Base-by-base conservation (phyloP, 2,113 vertebrate genomes). In the Myiopsitta monachus region DNA sequence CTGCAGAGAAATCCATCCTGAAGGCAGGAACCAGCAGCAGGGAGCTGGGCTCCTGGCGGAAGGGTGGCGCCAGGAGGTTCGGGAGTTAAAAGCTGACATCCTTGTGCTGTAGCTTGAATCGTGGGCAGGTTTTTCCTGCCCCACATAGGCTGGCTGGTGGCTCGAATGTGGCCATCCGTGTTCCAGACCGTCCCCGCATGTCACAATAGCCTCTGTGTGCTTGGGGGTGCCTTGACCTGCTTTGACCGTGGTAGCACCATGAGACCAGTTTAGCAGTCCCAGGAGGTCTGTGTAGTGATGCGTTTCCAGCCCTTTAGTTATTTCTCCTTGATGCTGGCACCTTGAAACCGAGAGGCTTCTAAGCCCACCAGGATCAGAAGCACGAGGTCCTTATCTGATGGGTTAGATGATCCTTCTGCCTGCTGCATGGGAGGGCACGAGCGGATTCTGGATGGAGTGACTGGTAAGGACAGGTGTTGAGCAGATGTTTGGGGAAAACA, bases 121-220 rank as follows among this genome's bases (percentile, higher is more conserved):
- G 1, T 0, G 7, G 31, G 26, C 26, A 88, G 18, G 10, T 49
- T 57, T 61, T 30, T 51, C 17, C n/a, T 79, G 47, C 26, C 59
- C 68, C 54, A 73, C 76, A 83, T 16, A 51, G n/a, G 61, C 57
- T 75, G 82, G 47, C 14, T 54, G 59, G n/a, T 54, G 52, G 13
- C 67, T 80, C 10, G 3, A 6, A 24, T 2, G 41, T 36, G 55
- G 38, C 22, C 57, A 36, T 36, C 33, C 4, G 9, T 36, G 22
- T 59, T 22, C 33, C 66, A 19, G 23, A n/a, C 6, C 41, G 8
- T 57, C 9, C 10, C 28, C 6, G 10, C 31, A 13, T 54, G 61
- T 74, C 63, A 23, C 70, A 22, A 2, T n/a, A 9, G 1, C n/a
- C 36, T 51, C 64, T 0, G 0, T 6, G 28, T 38, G 9, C 69